Evolutionary conservation across 2,113 vertebrate species (phyloP), one percentile per base, ranked within the genome.

Genomic region (Poecile atricapillus): DNA sequence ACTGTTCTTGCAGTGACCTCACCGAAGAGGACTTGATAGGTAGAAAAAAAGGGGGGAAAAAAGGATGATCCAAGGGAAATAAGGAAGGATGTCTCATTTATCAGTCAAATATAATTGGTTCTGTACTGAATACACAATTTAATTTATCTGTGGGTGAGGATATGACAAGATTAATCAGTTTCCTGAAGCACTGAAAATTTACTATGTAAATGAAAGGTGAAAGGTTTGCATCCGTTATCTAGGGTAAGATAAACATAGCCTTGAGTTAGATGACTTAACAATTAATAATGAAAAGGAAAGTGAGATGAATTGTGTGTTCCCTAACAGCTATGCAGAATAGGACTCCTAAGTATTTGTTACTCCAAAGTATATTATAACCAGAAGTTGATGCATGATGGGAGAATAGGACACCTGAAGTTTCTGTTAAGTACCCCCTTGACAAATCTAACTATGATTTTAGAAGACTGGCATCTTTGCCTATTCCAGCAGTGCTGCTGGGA

Each of bases 111-210:
- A 46, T 92, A 90, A 95, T 86, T 94, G 82, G 24, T 90, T 97
- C 82, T 93, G 50, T 79, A 80, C 55, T 1, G 7, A 81, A 52
- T 55, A 56, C 0, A 0, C 1, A 0, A 80, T 92, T 89, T 76
- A 82, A 73, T 58, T 87, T 89, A 65, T 91, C 64, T 81, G 0
- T 82, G 37, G 60, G 39, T 53, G 47, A 90, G 31, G 33, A 35
- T 90, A 52, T 92, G 75, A 80, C 87, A 80, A 24, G 43, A 78
- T 83, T 95, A 91, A 94, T 95, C 78, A 96, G 64, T 76, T 97
- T 93, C 67, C 41, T 74, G 75, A 85, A 77, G 78, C 75, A 73
- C 39, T 90, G 63, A 93, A 70, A 95, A 93, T 90, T 90, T 85
- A 77, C 68, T 88, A 27, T 21, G 35, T 85, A 80, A 93, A 43